These are phyloP conservation scores for Electrona antarctica DNA, from an alignment of 2,113 vertebrate species.

Conservation along the genomic window DNA sequence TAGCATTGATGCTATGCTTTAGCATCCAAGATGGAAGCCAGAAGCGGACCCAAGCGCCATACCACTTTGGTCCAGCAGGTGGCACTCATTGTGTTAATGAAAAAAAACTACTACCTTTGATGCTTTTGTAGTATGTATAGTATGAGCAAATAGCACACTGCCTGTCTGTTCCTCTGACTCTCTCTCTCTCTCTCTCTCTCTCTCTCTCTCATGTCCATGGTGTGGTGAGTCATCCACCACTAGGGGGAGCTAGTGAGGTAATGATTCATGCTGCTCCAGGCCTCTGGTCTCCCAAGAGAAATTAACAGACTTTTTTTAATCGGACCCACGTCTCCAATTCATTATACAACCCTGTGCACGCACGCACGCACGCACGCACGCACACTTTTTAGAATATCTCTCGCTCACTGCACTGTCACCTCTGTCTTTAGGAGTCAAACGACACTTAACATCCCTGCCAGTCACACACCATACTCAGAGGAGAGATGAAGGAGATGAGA, in stretches of 20 bases:
- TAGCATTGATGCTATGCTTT: too few species aligned
- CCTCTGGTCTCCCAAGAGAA: conserved; percentile 81
- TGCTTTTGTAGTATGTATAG: too few species aligned
- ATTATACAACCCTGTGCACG: conserved; percentile 71
- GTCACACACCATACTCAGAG: conserved; percentile 76
- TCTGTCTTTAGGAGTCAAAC: conserved; percentile 82
- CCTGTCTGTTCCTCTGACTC: background rate
- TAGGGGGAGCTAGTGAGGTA: conserved; percentile 4
- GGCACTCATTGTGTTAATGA: too few species aligned
- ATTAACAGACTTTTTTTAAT: conserved; percentile 85
- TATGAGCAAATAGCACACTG: too few species aligned
- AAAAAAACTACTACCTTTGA: too few species aligned
- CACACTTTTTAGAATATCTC: conserved; percentile 32
- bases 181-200: background rate
- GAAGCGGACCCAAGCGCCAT: too few species aligned
- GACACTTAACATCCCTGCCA: conserved; percentile 86
- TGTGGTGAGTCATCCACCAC: conserved; percentile 71
- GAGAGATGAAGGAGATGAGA: conserved; percentile 75
- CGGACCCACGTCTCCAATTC: conserved; percentile 82
- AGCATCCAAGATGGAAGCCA: too few species aligned
- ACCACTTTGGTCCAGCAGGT: too few species aligned
- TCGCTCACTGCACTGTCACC: conserved; percentile 73
- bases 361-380: conserved; percentile 24
- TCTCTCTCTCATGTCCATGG: conserved; percentile 39
- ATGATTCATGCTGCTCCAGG: conserved; percentile 78